These are phyloP conservation scores for Heliconius aoede DNA, from an alignment of 2,888 invertebrate species.

Conservation along the genomic window DNA sequence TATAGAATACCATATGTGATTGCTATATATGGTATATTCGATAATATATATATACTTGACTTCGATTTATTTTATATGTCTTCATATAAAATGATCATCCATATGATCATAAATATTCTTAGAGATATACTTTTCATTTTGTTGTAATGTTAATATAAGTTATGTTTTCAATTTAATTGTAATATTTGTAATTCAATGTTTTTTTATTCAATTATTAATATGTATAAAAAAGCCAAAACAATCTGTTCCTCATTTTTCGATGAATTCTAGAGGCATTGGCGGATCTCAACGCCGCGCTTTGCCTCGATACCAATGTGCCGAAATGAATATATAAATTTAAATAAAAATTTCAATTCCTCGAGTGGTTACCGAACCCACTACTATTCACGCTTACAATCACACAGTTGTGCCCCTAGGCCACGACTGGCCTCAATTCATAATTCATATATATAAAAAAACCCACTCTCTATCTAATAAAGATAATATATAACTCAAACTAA, in stretches of 20 bases:
- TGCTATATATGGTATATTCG: neutral
- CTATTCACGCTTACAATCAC: too few relatives aligned
- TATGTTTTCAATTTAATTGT: too few relatives aligned
- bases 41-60: too few relatives aligned
- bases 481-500: conserved; percentile 11
- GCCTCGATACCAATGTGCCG: neutral
- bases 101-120: neutral
- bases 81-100: too few relatives aligned
- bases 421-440: neutral
- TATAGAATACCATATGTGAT: conserved; percentile 5
- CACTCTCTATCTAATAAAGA: neutral
- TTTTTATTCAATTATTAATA: too few relatives aligned
- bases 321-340: neutral
- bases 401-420: too few relatives aligned
- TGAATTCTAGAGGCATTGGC: too few relatives aligned
- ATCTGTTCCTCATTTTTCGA: neutral
- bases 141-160: neutral
- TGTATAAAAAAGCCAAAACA: too few relatives aligned
- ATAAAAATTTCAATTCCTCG: neutral
- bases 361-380: neutral
- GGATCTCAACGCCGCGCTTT: too few relatives aligned
- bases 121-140: neutral
- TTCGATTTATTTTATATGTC: neutral
- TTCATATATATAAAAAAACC: neutral
- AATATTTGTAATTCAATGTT: too few relatives aligned